Conservation (phyloP, 2,113 vertebrate species). For the Corythoichthys intestinalis region DNA sequence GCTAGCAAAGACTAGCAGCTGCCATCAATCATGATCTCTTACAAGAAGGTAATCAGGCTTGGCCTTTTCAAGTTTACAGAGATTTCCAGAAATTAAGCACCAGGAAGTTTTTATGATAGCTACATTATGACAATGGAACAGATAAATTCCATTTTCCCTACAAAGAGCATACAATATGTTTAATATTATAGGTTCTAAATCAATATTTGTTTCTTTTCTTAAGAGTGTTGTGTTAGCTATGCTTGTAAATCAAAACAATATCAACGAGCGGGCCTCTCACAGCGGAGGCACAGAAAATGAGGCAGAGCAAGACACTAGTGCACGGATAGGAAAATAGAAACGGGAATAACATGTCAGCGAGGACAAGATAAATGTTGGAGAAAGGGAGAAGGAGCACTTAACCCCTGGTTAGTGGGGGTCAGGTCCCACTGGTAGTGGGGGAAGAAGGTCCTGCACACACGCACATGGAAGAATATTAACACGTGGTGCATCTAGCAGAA, state of each 20-base stretch:
- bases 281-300: slow-evolving; percentile 20
- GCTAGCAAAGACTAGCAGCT: neutral
- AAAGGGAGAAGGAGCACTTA: slow-evolving; percentile 65
- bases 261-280: slow-evolving; percentile 1
- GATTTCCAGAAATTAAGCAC: neutral
- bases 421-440: slow-evolving; percentile 50
- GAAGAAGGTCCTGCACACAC: slow-evolving; percentile 41
- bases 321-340: slow-evolving; percentile 33
- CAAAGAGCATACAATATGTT: neutral
- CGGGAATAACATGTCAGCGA: slow-evolving; percentile 37
- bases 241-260: slow-evolving; percentile 4
- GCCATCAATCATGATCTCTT: neutral
- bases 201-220: neutral
- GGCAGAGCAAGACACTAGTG: slow-evolving; percentile 8
- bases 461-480: slow-evolving; percentile 33
- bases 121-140: neutral
- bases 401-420: slow-evolving; percentile 62
- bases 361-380: slow-evolving; percentile 53
- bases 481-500: slow-evolving; percentile 15
- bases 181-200: neutral
- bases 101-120: neutral
- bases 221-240: neutral
- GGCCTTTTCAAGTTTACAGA: no score
- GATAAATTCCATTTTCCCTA: neutral
- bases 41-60: neutral